Conservation (phyloP, 2,888 invertebrate genomes). For the Tenthredo notha region DNA sequence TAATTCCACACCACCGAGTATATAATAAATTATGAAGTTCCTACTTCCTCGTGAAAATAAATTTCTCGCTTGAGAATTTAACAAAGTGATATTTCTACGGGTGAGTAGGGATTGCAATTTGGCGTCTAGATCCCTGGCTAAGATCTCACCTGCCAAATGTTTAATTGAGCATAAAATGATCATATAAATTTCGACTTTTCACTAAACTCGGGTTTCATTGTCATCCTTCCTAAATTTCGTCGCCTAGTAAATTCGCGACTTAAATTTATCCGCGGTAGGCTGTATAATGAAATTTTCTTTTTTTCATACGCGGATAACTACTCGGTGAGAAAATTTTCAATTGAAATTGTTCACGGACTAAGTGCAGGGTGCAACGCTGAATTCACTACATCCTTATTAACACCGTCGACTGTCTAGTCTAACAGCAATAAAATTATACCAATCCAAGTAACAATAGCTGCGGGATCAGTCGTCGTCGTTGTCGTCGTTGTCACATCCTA, state of each 20-base stretch:
- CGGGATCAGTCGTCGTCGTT: neutral
- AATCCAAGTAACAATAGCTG: neutral
- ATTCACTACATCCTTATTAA: conserved; percentile 54
- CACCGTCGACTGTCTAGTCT: conserved; percentile 47
- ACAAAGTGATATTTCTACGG: neutral
- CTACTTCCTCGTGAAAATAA: neutral
- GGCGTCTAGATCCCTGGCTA: neutral
- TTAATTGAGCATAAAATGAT: conserved; percentile 5
- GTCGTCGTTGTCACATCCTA: neutral
- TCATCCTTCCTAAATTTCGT: neutral
- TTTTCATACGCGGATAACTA: neutral
- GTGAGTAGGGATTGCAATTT: conserved; percentile 9
- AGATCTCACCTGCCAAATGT: conserved; percentile 8
- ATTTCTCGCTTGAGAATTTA: neutral
- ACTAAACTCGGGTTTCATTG: neutral
- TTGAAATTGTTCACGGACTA: conserved; percentile 36
- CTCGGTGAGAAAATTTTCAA: conserved; percentile 61
- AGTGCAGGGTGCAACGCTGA: conserved; percentile 22
- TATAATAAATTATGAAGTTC: neutral
- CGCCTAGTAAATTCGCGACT: neutral
- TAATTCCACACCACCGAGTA: neutral
- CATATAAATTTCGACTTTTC: conserved; percentile 1
- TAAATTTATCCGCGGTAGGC: neutral
- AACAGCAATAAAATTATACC: conserved; percentile 21
- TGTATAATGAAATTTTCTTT: neutral